Conservation (phyloP, 1,140 invertebrate genomes). For the Whitmania pigra region DNA sequence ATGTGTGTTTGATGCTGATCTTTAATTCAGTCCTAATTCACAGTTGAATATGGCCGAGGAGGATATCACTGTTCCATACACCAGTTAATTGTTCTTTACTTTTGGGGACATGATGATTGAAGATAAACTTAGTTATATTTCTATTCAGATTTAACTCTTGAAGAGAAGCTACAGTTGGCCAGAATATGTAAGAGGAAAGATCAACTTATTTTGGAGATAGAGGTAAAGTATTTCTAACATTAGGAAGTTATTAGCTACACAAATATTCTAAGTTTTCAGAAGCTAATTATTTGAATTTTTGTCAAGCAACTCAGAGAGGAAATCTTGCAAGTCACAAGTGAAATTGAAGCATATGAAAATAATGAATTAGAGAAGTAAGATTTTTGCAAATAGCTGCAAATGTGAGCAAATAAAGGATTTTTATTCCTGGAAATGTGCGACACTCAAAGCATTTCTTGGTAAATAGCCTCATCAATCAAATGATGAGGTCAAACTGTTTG, state of each 20-base stretch:
- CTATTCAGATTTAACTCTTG: background rate
- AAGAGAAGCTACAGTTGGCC: background rate
- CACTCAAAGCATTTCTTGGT: too few relatives aligned
- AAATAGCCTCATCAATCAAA: too few relatives aligned
- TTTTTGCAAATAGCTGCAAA: background rate
- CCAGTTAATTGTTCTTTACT: too few relatives aligned
- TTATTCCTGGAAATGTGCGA: too few relatives aligned
- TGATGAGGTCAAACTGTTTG: too few relatives aligned
- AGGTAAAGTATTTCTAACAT: background rate
- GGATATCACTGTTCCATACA: too few relatives aligned
- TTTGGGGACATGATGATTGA: too few relatives aligned
- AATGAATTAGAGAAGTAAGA: background rate
- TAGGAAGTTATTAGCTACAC: background rate
- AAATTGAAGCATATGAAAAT: constrained; percentile 13
- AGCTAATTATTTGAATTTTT: background rate
- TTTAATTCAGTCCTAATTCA: too few relatives aligned
- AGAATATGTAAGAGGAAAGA: constrained; percentile 7
- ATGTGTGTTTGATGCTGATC: too few relatives aligned
- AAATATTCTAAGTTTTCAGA: background rate
- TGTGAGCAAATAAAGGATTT: background rate
- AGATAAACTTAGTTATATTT: too few relatives aligned
- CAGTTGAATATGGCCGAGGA: too few relatives aligned
- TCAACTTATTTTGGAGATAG: background rate
- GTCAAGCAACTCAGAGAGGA: background rate
- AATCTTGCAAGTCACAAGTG: constrained; percentile 6